Evolutionary conservation across 2,888 invertebrate species (phyloP), one percentile per base, ranked within the genome.

Genomic region (Gerris lacustris): DNA sequence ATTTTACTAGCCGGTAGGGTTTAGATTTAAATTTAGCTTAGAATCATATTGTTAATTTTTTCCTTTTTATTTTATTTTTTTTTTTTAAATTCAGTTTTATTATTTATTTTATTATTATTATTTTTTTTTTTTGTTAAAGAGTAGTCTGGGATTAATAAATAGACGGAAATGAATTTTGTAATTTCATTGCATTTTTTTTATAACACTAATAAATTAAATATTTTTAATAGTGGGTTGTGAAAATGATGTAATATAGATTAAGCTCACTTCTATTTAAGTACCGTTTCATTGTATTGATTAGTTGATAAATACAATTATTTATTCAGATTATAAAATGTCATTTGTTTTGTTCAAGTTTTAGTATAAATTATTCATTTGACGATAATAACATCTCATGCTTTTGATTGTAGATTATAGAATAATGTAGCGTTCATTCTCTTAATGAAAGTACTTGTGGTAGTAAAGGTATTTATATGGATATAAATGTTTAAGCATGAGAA

Each of bases 1-100:
- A 71, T 71, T 55, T 72, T 72, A 75, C 74, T 75, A 75, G 75
- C 74, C 76, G 72, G 71, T 76, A 76, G 76, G 73, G 72, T 75
- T 75, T 76, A 76, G 76, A 74, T 76, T 75, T 76, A 76, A 74
- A 75, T 75, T 74, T 76, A 75, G 75, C 74, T 74, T 76, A 76
- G 75, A 74, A 75, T 76, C 72, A 75, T 76, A 74, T 73, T 76
- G 75, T 75, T 75, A 64, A n/a, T 55, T 55, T 15, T 11, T 9
- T 55, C 15, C 15, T 11, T 55, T 55, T 55, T 15, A 55, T 55
- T 55, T 55, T 55, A 2, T 11, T 55, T 55, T 55, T n/a, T 7
- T 47, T 55, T 55, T 9, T 55, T 9, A 9, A 11, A 11, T 55
- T 55, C 11, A 55, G 9, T 55, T 55, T 55, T 55, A 15, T 55